Conservation (phyloP, 2,113 vertebrate genomes). For the Hipposideros armiger region DNA sequence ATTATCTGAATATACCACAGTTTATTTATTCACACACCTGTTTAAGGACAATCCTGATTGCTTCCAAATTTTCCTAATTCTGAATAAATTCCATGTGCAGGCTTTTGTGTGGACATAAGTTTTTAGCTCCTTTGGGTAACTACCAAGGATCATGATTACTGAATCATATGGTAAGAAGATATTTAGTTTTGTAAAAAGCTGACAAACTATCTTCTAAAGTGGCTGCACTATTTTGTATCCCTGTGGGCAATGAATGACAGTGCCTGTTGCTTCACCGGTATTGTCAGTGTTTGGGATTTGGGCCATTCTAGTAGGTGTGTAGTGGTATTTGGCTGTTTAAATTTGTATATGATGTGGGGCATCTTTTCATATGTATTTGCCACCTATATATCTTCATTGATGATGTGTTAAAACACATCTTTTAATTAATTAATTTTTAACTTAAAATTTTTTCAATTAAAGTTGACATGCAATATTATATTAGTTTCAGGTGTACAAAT, state of each 20-base stretch:
- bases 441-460: too few species aligned
- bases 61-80: neutral
- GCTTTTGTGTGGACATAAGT: neutral
- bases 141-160: neutral
- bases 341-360: neutral
- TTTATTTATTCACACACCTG: neutral
- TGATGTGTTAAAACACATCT: neutral
- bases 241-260: neutral
- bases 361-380: neutral
- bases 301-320: neutral
- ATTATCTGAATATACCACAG: neutral
- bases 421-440: neutral
- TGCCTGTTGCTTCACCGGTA: neutral
- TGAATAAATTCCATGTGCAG: neutral
- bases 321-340: neutral
- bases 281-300: neutral
- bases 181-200: neutral
- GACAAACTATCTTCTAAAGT: neutral
- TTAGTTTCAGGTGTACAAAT: too few species aligned
- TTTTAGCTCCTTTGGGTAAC: neutral
- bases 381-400: neutral
- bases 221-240: neutral
- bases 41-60: neutral
- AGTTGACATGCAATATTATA: too few species aligned
- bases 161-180: neutral